Evolutionary conservation across 2,797 vertebrate species (phyloP).

Genomic region (Phalloptychus januarius): DNA sequence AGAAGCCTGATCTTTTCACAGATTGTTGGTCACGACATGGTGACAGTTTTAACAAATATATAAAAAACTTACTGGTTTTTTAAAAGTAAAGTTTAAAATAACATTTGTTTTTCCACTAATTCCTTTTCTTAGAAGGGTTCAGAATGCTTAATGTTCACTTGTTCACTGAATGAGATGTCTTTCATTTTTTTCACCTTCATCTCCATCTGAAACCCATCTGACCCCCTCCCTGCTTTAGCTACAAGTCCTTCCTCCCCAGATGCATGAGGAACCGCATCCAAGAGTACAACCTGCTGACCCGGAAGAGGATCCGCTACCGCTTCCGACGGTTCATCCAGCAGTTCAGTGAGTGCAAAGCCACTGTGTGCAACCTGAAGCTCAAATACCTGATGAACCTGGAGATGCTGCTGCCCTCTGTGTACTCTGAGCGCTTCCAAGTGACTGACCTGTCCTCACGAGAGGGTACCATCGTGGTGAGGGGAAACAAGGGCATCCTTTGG

Average conservation of each 20-base stretch:
- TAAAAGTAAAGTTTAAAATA: not conserved
- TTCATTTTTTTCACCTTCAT: not conserved
- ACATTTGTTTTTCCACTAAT: not conserved
- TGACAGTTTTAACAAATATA: too few relatives aligned
- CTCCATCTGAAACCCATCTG: not conserved
- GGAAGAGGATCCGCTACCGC: constrained; percentile 94
- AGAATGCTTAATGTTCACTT: not conserved
- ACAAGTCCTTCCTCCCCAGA: constrained; percentile 93
- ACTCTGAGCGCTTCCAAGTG: constrained; percentile 90
- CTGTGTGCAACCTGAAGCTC: constrained; percentile 90
- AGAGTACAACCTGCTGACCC: constrained; percentile 92
- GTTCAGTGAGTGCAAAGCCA: constrained; percentile 91
- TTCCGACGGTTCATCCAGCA: constrained; percentile 94
- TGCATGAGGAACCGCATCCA: constrained; percentile 89
- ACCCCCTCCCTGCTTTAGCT: constrained; percentile 75
- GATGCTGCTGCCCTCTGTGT: constrained; percentile 90
- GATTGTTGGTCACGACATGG: too few relatives aligned
- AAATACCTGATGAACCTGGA: constrained; percentile 98
- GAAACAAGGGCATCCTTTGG: constrained; percentile 92
- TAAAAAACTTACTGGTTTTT: too few relatives aligned
- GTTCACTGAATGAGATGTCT: not conserved
- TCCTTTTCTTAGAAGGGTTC: not conserved
- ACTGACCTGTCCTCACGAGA: constrained; percentile 81
- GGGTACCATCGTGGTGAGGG: constrained; percentile 89
- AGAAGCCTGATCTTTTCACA: too few relatives aligned